Evolutionary conservation across 2,888 invertebrate genomes (phyloP), one percentile per base, ranked within the genome.

Genomic region (Pherbina coryleti): DNA sequence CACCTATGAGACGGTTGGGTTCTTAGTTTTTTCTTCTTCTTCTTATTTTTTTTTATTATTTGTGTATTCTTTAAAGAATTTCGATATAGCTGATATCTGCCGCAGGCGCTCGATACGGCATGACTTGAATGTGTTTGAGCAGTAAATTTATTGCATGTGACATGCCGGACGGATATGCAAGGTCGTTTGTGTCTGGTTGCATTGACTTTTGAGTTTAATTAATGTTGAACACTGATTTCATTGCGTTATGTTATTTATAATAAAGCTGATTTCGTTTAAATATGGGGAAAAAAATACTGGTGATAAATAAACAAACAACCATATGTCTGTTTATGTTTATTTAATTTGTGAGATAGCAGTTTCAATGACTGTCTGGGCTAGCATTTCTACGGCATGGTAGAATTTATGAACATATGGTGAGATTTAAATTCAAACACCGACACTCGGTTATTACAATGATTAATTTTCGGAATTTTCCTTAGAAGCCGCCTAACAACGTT

Each of bases 221-320:
- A 75, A 64, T 75, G 75, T 51, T 53, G 75, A 75, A 53, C 75
- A 55, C 66, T 66, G 64, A 64, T 66, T 66, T 66, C 75, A 53
- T 22, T 75, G 66, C 66, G 34, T 75, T 66, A 22, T 51, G 51
- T 19, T 66, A 66, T 75, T 74, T 64, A 51, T 74, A 62, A 74
- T 74, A 37, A 51, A 51, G 62, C 64, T 64, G 49, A 51, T 51
- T 51, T 28, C 31, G 62, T 19, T 34, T 34, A n/a, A 34, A 49
- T 49, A 49, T 2, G 11, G 25, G 3, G n/a, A n/a, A 44, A 19
- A 60, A 60, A 72, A 37, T 19, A 22, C 14, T 37, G 5, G 51
- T 25, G 67, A 19, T 69, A 28, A 49, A 22, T 51, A 51, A 67
- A 44, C 44, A 31, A 4, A 4, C 31, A 31, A 31, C 31, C 3